These are phyloP conservation scores for Clivina fossor DNA, from an alignment of 2,888 invertebrate species.

Conservation along the genomic window DNA sequence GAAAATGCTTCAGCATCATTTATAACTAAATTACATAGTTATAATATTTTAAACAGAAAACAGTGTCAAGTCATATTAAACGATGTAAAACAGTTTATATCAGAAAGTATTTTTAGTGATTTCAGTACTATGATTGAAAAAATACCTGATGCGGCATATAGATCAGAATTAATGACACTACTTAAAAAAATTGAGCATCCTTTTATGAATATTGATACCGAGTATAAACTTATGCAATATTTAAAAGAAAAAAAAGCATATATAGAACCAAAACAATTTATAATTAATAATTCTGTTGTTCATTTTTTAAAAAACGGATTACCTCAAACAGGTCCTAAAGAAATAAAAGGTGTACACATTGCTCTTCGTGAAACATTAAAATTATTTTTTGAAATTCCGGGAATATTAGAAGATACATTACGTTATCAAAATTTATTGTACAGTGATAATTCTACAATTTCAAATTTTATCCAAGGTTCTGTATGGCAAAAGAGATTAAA, in stretches of 20 bases:
- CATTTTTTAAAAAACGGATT: slow-evolving; percentile 3
- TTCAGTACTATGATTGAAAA: too few species aligned
- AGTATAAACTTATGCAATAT: not conserved
- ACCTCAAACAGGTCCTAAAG: slow-evolving; percentile 13
- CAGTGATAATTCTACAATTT: slow-evolving; percentile 16
- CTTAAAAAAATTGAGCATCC: not conserved
- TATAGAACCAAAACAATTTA: not conserved
- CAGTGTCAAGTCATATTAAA: not conserved
- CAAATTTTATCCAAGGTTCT: slow-evolving; percentile 35
- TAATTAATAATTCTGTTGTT: not conserved
- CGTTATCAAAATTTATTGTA: slow-evolving; percentile 27
- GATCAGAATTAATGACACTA: not conserved
- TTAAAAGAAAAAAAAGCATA: slow-evolving; percentile 2
- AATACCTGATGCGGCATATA: not conserved
- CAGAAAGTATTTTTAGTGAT: not conserved
- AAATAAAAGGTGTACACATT: slow-evolving; percentile 34
- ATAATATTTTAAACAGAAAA: slow-evolving; percentile 2
- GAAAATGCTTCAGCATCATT: not conserved
- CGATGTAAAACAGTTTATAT: slow-evolving; percentile 4
- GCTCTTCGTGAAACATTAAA: slow-evolving; percentile 23
- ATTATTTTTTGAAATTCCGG: slow-evolving; percentile 30
- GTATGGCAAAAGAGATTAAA: slow-evolving; percentile 34
- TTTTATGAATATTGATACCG: not conserved
- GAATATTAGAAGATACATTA: slow-evolving; percentile 24
- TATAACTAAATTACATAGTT: slow-evolving; percentile 4